Conservation (phyloP, 2,797 vertebrate species). For the Danio jaintianensis region DNA sequence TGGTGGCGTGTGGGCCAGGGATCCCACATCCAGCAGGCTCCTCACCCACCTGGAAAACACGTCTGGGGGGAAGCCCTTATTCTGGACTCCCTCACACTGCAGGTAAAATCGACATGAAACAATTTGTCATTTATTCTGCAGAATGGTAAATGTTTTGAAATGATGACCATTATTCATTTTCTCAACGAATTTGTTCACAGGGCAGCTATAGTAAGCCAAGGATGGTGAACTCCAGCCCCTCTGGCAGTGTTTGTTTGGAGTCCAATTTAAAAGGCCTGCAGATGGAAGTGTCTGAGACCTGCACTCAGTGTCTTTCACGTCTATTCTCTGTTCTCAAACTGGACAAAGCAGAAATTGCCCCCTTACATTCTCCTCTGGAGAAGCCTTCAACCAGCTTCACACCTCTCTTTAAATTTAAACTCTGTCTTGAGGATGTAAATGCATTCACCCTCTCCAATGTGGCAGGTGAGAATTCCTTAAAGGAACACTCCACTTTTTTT, state of each 20-base stretch:
- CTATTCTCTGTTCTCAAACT: slow-evolving; percentile 81
- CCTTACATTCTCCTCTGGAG: slow-evolving; percentile 56
- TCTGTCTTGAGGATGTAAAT: slow-evolving; percentile 91
- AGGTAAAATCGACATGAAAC: slow-evolving; percentile 76
- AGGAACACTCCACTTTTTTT: neutral
- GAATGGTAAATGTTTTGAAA: neutral
- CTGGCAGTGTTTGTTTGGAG: slow-evolving; percentile 85
- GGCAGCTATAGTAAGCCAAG: slow-evolving; percentile 88
- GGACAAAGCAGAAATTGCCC: slow-evolving; percentile 21
- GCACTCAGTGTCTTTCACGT: slow-evolving; percentile 90
- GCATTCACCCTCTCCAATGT: slow-evolving; percentile 89
- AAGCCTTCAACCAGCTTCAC: slow-evolving; percentile 62
- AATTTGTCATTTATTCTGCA: neutral
- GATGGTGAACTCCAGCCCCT: slow-evolving; percentile 74
- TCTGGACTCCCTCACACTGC: slow-evolving; percentile 88
- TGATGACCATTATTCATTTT: neutral
- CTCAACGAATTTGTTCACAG: slow-evolving; percentile 68
- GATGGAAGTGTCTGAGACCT: slow-evolving; percentile 92
- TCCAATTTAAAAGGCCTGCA: slow-evolving; percentile 91
- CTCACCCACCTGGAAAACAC: slow-evolving; percentile 93
- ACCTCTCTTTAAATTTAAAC: slow-evolving; percentile 88
- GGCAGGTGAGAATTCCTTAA: slow-evolving; percentile 79
- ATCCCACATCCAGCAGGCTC: slow-evolving; percentile 95
- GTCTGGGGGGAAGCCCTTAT: slow-evolving; percentile 97
- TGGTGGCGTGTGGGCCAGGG: slow-evolving; percentile 98